Base-by-base conservation (phyloP, 2,113 vertebrate species). In the Alligator sinensis region DNA sequence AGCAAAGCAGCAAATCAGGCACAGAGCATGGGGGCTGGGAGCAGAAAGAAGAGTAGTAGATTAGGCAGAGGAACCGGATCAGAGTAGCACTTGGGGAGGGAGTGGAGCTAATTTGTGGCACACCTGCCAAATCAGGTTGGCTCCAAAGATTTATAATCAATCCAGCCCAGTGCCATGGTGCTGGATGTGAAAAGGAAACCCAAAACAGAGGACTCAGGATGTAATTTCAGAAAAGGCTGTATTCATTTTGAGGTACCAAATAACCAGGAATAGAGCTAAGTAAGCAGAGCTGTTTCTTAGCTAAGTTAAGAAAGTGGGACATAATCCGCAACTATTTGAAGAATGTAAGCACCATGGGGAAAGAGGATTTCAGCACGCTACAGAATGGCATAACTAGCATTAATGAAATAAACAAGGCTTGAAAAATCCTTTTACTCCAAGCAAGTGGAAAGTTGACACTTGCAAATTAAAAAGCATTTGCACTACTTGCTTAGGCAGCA, bases 241-340 rank as follows among this genome's bases (percentile, higher is more conserved):
- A 47, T 47, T 47, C 47, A 47, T 47, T 47, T 47, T 47, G 47
- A 47, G 47, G 47, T 47, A 47, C 7, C 47, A 47, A 9, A 47
- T 47, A 47, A 47, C 7, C 47, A 47, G 47, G 47, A 95, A 77
- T 61, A 61, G 77, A 57, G 27, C n/a, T 74, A 47, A 47, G 24
- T 74, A 74, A 82, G 38, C 5, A 1, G 54, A 91, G 57, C 11
- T 84, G 62, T 55, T 8, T 19, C n/a, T 22, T 79, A 89, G 58
- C 58, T 55, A 79, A 66, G 57, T 60, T 74, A 83, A 93, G 82
- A 14, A 77, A 88, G 63, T 18, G 60, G 0, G 28, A 76, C 5
- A 55, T 85, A 90, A 86, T 19, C 59, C 38, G 81, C 60, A 77
- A 74, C 85, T 22, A 96, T 38, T 92, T 87, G 13, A 91, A 81